Evolutionary conservation across 2,888 invertebrate genomes (phyloP).

Genomic region (Phytoseiulus persimilis): DNA sequence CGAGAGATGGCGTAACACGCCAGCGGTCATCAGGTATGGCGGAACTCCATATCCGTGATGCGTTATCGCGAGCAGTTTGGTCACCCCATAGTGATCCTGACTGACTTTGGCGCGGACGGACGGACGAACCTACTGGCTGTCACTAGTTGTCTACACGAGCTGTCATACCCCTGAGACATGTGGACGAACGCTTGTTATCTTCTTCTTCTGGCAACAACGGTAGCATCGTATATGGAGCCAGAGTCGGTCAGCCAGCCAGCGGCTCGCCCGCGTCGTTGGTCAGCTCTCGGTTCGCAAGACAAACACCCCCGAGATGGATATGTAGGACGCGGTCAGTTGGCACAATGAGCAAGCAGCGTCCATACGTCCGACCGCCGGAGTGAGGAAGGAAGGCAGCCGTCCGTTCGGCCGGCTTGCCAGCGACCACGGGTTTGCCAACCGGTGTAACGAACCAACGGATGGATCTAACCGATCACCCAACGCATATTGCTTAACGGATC

Average conservation of each 20-base stretch:
- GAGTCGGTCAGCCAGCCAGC: no score
- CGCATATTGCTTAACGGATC: constrained; percentile 37
- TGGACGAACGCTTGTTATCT: neutral
- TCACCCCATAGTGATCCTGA: neutral
- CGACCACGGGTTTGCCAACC: neutral
- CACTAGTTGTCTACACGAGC: neutral
- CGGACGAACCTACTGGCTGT: neutral
- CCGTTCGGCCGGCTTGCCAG: neutral
- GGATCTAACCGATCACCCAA: constrained; percentile 32
- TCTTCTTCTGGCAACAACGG: neutral
- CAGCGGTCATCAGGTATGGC: neutral
- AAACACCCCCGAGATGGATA: neutral
- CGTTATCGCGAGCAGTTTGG: neutral
- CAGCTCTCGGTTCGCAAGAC: neutral
- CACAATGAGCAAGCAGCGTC: neutral
- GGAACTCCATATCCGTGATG: neutral
- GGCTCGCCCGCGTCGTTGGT: neutral
- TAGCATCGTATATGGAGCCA: neutral
- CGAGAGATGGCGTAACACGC: no score
- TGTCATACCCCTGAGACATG: neutral
- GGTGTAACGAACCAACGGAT: neutral
- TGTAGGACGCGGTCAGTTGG: neutral
- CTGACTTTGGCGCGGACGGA: neutral
- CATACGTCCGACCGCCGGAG: neutral
- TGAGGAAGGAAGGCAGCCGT: neutral